Conservation (phyloP, 1,140 invertebrate genomes). For the Xylocopa sonorina region DNA sequence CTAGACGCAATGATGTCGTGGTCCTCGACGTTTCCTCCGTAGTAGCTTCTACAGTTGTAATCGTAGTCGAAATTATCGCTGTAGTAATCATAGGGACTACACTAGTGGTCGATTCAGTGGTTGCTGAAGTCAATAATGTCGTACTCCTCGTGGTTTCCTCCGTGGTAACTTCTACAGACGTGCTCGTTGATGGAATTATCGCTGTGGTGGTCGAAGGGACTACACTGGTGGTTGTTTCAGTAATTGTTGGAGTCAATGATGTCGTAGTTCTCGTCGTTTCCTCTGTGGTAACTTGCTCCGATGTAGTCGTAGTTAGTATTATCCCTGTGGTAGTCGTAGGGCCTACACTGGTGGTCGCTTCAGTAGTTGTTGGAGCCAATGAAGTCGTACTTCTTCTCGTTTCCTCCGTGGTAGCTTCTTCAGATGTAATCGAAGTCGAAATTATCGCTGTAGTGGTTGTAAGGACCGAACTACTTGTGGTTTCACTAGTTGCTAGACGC, state of each 20-base stretch:
- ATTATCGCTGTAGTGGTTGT: neutral
- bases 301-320: neutral
- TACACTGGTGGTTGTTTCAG: neutral
- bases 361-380: neutral
- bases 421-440: neutral
- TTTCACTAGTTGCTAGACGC: neutral
- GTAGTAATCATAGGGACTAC: neutral
- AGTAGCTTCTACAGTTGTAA: too few species aligned
- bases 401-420: neutral
- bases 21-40: too few species aligned
- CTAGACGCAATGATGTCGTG: too few species aligned
- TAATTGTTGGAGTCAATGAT: too few species aligned
- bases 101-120: neutral
- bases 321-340: neutral
- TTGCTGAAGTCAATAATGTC: too few species aligned
- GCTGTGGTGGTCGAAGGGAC: too few species aligned
- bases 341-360: neutral
- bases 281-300: too few species aligned
- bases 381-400: neutral
- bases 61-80: neutral
- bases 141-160: too few species aligned
- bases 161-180: too few species aligned
- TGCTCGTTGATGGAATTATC: too few species aligned
- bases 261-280: too few species aligned
- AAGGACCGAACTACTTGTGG: neutral